Evolutionary conservation across 1,140 invertebrate species (phyloP).

Genomic region (Trialeurodes vaporariorum): DNA sequence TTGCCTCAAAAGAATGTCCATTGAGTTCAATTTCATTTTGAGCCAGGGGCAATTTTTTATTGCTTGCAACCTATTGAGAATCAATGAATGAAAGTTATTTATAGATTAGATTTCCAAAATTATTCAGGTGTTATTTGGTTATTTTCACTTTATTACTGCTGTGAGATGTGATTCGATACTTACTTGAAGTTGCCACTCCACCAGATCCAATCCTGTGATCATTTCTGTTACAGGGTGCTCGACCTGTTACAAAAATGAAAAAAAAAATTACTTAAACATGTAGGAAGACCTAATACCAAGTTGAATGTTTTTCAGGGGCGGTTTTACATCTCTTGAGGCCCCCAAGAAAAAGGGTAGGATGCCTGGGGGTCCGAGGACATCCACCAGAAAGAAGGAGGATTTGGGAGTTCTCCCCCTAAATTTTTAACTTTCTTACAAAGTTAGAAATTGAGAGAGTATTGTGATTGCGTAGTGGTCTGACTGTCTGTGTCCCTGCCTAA

Average conservation of each 20-base stretch:
- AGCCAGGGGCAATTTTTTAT: slow-evolving; percentile 65
- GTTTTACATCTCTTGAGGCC: too few species aligned
- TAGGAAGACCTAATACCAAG: too few species aligned
- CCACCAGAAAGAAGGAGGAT: too few species aligned
- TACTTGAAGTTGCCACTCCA: slow-evolving; percentile 89
- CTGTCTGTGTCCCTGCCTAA: too few species aligned
- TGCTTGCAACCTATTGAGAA: slow-evolving; percentile 52
- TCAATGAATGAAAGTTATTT: not conserved
- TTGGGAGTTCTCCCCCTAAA: too few species aligned
- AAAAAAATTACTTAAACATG: not conserved
- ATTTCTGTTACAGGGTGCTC: slow-evolving; percentile 98
- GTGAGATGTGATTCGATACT: too few species aligned
- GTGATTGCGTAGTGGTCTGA: too few species aligned
- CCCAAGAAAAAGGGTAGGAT: too few species aligned
- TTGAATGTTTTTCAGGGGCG: too few species aligned
- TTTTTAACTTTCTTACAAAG: too few species aligned
- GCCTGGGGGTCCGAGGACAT: too few species aligned
- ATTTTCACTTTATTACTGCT: slow-evolving; percentile 1
- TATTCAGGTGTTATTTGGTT: not conserved
- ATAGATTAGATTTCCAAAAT: not conserved
- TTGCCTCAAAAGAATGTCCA: slow-evolving; percentile 82
- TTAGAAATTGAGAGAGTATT: too few species aligned
- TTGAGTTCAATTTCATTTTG: slow-evolving; percentile 65
- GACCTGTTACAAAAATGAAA: slow-evolving; percentile 34
- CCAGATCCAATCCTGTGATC: slow-evolving; percentile 86